Evolutionary conservation across 2,888 invertebrate genomes (phyloP).

Genomic region (Meta bourneti): DNA sequence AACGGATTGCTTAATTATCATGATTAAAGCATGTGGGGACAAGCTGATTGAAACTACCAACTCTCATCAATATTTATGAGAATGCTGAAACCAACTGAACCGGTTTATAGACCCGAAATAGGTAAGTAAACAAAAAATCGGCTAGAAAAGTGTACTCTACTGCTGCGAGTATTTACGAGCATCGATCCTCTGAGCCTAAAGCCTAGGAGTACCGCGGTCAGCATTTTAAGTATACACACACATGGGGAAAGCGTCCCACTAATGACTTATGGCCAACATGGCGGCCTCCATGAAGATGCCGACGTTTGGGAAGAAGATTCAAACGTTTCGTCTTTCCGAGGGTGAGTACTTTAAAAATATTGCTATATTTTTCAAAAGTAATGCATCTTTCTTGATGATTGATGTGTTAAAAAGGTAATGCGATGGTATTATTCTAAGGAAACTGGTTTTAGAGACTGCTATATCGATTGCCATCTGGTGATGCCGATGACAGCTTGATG

Average conservation of each 20-base stretch:
- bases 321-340: neutral
- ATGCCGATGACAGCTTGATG: conserved; percentile 11
- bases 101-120: conserved; percentile 50
- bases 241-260: conserved; percentile 38
- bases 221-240: conserved; percentile 45
- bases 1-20: neutral
- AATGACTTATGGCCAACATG: conserved; percentile 75
- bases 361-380: conserved; percentile 16
- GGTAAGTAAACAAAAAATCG: conserved; percentile 49
- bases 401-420: conserved; percentile 5
- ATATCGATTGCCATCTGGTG: conserved; percentile 47
- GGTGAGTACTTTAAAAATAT: conserved; percentile 55
- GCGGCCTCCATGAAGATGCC: conserved; percentile 69
- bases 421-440: neutral
- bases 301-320: conserved; percentile 16
- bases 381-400: conserved; percentile 22
- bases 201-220: conserved; percentile 18
- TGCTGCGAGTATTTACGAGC: neutral
- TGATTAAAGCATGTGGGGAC: neutral
- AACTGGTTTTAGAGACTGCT: conserved; percentile 41
- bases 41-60: conserved; percentile 23
- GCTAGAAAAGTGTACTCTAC: neutral
- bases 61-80: conserved; percentile 69
- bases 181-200: conserved; percentile 32
- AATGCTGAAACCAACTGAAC: conserved; percentile 41